Evolutionary conservation across 30 jellyfish, hydroid and myxozoan genomes (phyloP).

Genomic region (Sanderia malayensis): DNA sequence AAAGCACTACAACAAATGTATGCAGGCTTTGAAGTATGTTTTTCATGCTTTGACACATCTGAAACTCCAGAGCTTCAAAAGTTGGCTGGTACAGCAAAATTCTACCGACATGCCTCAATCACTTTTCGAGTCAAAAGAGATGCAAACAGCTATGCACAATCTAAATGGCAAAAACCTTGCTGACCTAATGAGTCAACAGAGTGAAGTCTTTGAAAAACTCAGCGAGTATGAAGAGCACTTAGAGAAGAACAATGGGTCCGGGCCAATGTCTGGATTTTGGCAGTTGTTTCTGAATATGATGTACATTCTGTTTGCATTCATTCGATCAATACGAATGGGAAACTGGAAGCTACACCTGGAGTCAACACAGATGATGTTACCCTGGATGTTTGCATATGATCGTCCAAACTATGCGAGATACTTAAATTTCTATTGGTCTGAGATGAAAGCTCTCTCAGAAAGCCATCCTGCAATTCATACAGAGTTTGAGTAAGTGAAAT

Average conservation of each 20-base stretch:
- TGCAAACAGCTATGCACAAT: conserved; percentile 8
- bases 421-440: conserved; percentile 45
- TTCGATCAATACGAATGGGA: conserved; percentile 34
- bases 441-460: conserved; percentile 30
- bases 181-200: conserved; percentile 15
- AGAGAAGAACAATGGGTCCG: conserved; percentile 9
- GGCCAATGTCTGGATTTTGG: conserved; percentile 60
- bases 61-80: conserved; percentile 30
- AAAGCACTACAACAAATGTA: conserved; percentile 42
- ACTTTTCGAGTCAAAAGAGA: conserved; percentile 18
- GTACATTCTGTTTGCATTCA: conserved; percentile 32
- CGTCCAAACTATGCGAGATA: conserved; percentile 54
- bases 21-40: conserved; percentile 35
- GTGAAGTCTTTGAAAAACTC: conserved; percentile 3
- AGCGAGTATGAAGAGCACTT: conserved; percentile 32
- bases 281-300: conserved; percentile 44
- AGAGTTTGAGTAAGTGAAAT: conserved; percentile 34
- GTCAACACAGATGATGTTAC: conserved; percentile 37
- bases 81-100: conserved; percentile 30
- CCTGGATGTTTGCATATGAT: conserved; percentile 53
- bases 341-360: conserved; percentile 53
- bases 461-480: conserved; percentile 34
- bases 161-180: conserved; percentile 16
- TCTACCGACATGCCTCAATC: background rate
- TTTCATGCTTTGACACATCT: conserved; percentile 48